Evolutionary conservation across 2,797 vertebrate genomes (phyloP), one percentile per base, ranked within the genome.

Genomic region (Tapera naevia): DNA sequence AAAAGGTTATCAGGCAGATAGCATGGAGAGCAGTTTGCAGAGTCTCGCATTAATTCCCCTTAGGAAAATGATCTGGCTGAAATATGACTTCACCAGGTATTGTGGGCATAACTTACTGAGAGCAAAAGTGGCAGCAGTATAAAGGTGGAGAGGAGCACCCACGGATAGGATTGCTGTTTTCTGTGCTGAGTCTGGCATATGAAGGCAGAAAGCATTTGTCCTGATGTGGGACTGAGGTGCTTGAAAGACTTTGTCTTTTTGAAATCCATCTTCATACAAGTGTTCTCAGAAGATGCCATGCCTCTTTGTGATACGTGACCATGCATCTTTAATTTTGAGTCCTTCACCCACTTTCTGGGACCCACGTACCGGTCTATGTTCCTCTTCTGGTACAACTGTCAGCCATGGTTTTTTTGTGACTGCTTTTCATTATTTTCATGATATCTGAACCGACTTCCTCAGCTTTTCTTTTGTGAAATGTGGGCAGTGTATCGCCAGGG

Each of bases 401-500:
- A 53, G 17, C 7, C 9, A 3, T 2, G 4, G 1, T 27, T 7
- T 23, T 50, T 45, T 39, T 32, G 22, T 81, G 32, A 50, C 23
- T 80, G 2, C 24, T 79, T 73, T 82, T 92, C 13, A 5, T 91
- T 87, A 33, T 81, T 96, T 90, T 93, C 15, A 3, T 80, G 41
- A 25, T 65, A 45, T 54, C 23, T 80, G 50, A 91, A 56, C 53
- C 71, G 66, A 16, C 11, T 93, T 54, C n/a, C 46, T 53, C 83
- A 51, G 30, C 67, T 74, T 64, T 93, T 23, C 5, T 62, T 74
- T 39, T 56, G 48, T 86, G 45, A 81, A 87, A 51, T 8, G 5
- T 1, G 16, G 35, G 53, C 30, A 74, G 23, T 1, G 0, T 73
- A 19, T 85, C 56, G 91, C 28, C 23, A 45, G 41, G 48, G 54